Percentiles rank a stretch among this genome's conserved stretches.
phyloP scores from a whole-genome alignment of 2,888 invertebrate genomes.

The Gasteruption jaculator region DNA sequence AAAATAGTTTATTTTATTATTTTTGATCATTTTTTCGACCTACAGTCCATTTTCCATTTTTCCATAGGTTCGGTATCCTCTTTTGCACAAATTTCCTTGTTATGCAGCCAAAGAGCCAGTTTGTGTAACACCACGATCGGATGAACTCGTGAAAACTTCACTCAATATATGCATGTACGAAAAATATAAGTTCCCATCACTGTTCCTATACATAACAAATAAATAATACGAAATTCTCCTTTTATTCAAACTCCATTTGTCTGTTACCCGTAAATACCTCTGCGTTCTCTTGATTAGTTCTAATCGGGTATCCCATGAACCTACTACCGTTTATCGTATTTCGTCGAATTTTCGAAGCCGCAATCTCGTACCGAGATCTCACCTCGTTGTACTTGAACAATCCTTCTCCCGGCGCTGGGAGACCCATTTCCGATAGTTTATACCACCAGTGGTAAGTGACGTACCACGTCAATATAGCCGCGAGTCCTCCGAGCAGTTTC shows the following conservation, averaged over 20 bases:
- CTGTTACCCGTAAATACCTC: constrained; percentile 20
- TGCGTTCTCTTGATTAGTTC: constrained; percentile 37
- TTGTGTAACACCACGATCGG: no score
- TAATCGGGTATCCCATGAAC: constrained; percentile 79
- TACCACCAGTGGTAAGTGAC: constrained; percentile 82
- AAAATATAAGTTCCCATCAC: no score
- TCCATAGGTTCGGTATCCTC: no score
- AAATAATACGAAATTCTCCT: no score
- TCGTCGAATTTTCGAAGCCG: constrained; percentile 22
- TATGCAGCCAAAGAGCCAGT: no score
- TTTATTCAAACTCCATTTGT: constrained; percentile 20
- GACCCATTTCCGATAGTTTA: constrained; percentile 59
- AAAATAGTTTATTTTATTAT: no score
- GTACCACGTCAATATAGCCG: constrained; percentile 88
- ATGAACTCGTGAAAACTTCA: no score
- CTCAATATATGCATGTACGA: no score
- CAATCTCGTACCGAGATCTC: constrained; percentile 34
- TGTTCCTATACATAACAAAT: no score
- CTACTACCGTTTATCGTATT: constrained; percentile 35
- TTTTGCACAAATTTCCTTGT: no score
- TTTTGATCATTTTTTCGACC: no score
- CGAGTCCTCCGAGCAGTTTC: constrained; percentile 83
- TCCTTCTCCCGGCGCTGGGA: constrained; percentile 74
- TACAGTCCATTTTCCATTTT: no score
- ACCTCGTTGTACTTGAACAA: constrained; percentile 72